Evolutionary conservation across 2,797 vertebrate genomes (phyloP).

Genomic region (Epinephelus awoara): DNA sequence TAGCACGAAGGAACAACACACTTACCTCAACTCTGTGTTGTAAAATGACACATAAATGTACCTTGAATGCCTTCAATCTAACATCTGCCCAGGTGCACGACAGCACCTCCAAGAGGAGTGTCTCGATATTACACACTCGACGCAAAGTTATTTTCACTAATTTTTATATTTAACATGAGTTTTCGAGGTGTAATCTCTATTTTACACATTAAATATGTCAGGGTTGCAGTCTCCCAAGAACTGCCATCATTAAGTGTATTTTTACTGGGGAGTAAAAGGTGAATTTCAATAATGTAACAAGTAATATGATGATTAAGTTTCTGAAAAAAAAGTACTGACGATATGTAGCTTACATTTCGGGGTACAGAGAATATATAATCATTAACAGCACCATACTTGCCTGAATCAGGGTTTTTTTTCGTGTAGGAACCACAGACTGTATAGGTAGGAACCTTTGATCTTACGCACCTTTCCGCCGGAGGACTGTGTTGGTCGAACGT

Average conservation of each 20-base stretch:
- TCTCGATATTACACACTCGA: not conserved
- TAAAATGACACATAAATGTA: too few species aligned
- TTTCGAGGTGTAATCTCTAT: not conserved
- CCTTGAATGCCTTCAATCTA: not conserved
- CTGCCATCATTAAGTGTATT: not conserved
- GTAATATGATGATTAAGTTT: too few species aligned
- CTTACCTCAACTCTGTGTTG: too few species aligned
- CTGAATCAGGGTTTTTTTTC: too few species aligned
- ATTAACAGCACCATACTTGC: too few species aligned
- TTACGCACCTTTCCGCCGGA: constrained; percentile 2
- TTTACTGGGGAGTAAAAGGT: not conserved
- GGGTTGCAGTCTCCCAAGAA: not conserved
- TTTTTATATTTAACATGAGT: not conserved
- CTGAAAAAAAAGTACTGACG: too few species aligned
- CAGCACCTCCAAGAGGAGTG: constrained; percentile 35
- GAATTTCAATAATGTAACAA: not conserved
- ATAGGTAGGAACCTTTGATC: constrained; percentile 42
- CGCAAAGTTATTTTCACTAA: not conserved
- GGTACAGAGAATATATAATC: too few species aligned
- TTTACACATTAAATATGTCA: not conserved
- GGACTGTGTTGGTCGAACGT: not conserved
- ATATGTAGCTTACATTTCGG: too few species aligned
- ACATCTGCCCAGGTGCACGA: not conserved
- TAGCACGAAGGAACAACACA: too few species aligned
- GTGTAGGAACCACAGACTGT: not conserved